Conservation (phyloP, 2,888 invertebrate species). For the Vesta saturnalis region DNA sequence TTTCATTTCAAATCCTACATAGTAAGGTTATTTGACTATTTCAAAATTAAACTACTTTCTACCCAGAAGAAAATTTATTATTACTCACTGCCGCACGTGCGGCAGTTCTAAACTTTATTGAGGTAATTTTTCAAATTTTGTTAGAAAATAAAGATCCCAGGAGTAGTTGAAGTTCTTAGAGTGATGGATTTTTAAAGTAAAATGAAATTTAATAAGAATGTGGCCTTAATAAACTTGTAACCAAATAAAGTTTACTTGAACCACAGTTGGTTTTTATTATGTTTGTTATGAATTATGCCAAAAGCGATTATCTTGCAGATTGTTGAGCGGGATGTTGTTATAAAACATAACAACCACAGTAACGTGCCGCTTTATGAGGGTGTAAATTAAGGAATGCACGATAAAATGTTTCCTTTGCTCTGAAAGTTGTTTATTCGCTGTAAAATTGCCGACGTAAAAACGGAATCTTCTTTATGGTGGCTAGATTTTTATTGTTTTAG, state of each 20-base stretch:
- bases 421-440: slow-evolving; percentile 37
- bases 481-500: slow-evolving; percentile 37
- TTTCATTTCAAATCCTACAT: slow-evolving; percentile 11
- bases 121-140: slow-evolving; percentile 37
- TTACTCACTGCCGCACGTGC: slow-evolving; percentile 33
- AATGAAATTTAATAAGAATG: slow-evolving; percentile 35
- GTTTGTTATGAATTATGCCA: slow-evolving; percentile 46
- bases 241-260: slow-evolving; percentile 33
- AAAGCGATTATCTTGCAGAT: slow-evolving; percentile 46
- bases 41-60: slow-evolving; percentile 34
- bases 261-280: slow-evolving; percentile 46
- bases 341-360: slow-evolving; percentile 42
- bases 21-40: slow-evolving; percentile 29
- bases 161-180: slow-evolving; percentile 18
- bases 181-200: slow-evolving; percentile 28
- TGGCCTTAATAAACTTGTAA: slow-evolving; percentile 40
- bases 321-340: slow-evolving; percentile 42
- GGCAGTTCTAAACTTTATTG: slow-evolving; percentile 35
- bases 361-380: slow-evolving; percentile 42
- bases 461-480: slow-evolving; percentile 32
- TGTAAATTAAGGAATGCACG: slow-evolving; percentile 42
- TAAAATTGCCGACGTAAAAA: slow-evolving; percentile 38
- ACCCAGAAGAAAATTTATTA: slow-evolving; percentile 35
- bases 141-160: slow-evolving; percentile 26
- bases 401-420: slow-evolving; percentile 40